Evolutionary conservation across 2,888 invertebrate genomes (phyloP).

Genomic region (Petrolisthes cinctipes): DNA sequence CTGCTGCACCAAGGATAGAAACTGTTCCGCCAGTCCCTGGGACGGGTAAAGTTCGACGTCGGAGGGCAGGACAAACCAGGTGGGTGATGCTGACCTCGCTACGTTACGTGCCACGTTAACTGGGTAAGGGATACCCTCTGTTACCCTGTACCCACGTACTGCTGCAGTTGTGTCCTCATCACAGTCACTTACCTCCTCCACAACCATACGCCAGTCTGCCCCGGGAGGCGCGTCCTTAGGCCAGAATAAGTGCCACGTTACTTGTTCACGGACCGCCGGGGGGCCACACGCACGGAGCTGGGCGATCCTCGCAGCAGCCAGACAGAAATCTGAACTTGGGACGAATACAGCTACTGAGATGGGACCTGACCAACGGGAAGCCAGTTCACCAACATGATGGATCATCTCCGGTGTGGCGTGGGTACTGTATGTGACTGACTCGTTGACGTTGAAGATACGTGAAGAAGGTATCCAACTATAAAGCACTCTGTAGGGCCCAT

Average conservation of each 20-base stretch:
- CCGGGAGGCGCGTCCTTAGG: slow-evolving; percentile 86
- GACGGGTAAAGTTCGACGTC: slow-evolving; percentile 93
- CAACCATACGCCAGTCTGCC: slow-evolving; percentile 44
- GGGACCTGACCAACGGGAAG: slow-evolving; percentile 89
- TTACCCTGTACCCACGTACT: slow-evolving; percentile 41
- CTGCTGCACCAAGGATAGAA: slow-evolving; percentile 79
- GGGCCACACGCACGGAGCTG: slow-evolving; percentile 73
- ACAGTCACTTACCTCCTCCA: slow-evolving; percentile 56
- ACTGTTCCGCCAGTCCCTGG: slow-evolving; percentile 82
- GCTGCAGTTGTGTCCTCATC: slow-evolving; percentile 28
- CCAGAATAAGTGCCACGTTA: slow-evolving; percentile 91
- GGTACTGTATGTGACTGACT: slow-evolving; percentile 91
- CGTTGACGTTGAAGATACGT: slow-evolving; percentile 77
- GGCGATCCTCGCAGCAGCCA: slow-evolving; percentile 83
- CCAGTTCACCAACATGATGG: slow-evolving; percentile 86
- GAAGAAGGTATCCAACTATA: slow-evolving; percentile 84
- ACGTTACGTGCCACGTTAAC: slow-evolving; percentile 91
- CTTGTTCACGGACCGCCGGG: slow-evolving; percentile 77
- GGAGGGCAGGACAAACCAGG: slow-evolving; percentile 85
- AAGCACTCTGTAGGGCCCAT: slow-evolving; percentile 81
- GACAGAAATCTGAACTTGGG: slow-evolving; percentile 84
- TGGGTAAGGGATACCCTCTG: slow-evolving; percentile 79
- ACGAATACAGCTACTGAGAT: slow-evolving; percentile 89
- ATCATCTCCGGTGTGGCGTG: slow-evolving; percentile 92
- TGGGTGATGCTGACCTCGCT: slow-evolving; percentile 85